These are phyloP conservation scores for Neolamprologus multifasciatus DNA, from an alignment of 2,797 vertebrate genomes.

Conservation along the genomic window DNA sequence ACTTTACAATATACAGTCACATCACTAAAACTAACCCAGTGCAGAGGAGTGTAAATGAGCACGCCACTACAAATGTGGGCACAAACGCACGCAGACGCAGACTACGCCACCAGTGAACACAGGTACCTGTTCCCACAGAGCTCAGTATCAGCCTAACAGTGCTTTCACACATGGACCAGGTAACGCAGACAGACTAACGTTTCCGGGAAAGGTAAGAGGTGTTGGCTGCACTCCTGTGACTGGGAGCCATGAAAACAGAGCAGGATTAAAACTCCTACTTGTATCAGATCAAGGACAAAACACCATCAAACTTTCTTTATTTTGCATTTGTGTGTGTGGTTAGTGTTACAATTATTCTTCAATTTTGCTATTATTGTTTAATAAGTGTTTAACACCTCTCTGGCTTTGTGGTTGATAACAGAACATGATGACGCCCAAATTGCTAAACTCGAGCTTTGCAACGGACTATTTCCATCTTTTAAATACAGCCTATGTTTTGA, in stretches of 20 bases:
- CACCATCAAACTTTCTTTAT: background rate
- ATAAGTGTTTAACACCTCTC: background rate
- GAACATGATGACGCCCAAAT: background rate
- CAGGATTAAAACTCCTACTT: background rate
- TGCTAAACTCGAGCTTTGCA: background rate
- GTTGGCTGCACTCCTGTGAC: background rate
- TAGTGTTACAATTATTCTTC: background rate
- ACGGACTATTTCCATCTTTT: background rate
- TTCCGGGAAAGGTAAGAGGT: slow-evolving; percentile 27
- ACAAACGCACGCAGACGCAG: background rate
- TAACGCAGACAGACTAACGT: slow-evolving; percentile 22
- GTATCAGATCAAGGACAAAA: background rate
- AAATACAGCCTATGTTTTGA: background rate
- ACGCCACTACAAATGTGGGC: background rate
- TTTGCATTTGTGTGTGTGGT: background rate
- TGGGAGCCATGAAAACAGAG: background rate
- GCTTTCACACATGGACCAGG: slow-evolving; percentile 16
- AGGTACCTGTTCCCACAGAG: slow-evolving; percentile 54
- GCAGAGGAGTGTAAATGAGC: background rate
- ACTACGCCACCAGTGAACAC: background rate
- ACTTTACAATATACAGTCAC: background rate
- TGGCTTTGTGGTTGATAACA: background rate
- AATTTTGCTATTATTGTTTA: background rate
- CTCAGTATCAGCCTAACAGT: slow-evolving; percentile 44
- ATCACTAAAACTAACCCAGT: background rate